Evolutionary conservation across 2,797 vertebrate species (phyloP).

Genomic region (Microctenopoma stevenorrisi): DNA sequence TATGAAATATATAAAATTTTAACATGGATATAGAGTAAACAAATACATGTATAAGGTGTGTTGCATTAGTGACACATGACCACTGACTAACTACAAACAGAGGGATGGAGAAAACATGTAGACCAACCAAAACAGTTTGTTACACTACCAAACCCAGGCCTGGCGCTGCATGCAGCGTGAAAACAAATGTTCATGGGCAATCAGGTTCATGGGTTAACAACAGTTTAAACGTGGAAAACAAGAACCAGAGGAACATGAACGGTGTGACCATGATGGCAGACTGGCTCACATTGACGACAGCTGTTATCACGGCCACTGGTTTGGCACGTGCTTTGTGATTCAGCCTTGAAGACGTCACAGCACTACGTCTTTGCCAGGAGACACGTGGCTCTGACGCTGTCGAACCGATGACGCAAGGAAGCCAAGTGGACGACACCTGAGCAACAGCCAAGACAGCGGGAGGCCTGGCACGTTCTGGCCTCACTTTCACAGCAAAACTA

Average conservation of each 20-base stretch:
- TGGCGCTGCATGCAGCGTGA: too few species aligned
- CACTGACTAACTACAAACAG: too few species aligned
- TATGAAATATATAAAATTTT: too few species aligned
- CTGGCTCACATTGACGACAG: neutral
- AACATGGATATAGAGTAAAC: too few species aligned
- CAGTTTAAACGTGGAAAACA: too few species aligned
- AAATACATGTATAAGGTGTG: too few species aligned
- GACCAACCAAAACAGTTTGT: neutral
- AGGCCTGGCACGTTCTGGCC: constrained; percentile 47
- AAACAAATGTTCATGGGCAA: too few species aligned
- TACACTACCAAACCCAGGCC: too few species aligned
- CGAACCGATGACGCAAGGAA: constrained; percentile 28
- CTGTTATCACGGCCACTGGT: constrained; percentile 13
- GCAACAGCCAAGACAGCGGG: constrained; percentile 12
- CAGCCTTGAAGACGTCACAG: constrained; percentile 27
- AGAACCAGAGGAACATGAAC: too few species aligned
- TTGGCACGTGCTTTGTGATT: constrained; percentile 16
- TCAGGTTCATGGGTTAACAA: too few species aligned
- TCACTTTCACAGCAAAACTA: constrained; percentile 43
- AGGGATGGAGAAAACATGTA: neutral
- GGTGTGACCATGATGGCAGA: too few species aligned
- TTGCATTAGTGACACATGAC: too few species aligned
- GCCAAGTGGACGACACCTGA: constrained; percentile 43
- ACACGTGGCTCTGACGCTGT: constrained; percentile 45
- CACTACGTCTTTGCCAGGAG: constrained; percentile 5